Base-by-base conservation (phyloP, 2,797 vertebrate species). In the Semotilus atromaculatus region DNA sequence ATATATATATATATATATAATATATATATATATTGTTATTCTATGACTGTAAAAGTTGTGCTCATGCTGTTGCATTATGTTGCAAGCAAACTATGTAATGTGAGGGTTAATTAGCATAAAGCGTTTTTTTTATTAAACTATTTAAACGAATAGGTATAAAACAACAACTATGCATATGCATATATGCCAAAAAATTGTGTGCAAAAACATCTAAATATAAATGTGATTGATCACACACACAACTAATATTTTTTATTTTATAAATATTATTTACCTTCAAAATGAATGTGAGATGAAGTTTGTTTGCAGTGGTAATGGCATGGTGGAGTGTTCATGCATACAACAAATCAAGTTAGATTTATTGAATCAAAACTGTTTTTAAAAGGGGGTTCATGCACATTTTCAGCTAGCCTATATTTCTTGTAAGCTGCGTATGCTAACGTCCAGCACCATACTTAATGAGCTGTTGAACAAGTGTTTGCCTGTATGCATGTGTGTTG, bases 401-500 rank as follows among this genome's bases (percentile, higher is more conserved):
- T 36, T 36, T n/a, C 31, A 55, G 5, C 7, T 64, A n/a, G n/a
- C n/a, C n/a, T n/a, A 38, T 31, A 31, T 53, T 38, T 77, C 6
- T 84, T 7, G 45, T 3, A 23, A 26, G 19, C 16, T 38, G 48
- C 2, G 10, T 55, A 26, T 81, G 40, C 38, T 60, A 40, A 14
- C 23, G 6, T 84, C 11, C 34, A 53, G 5, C 55, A 23, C 62
- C 31, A 13, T 74, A 68, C 1, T 80, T 48, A 68, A 75, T 64
- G 2, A 81, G 48, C 45, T 70, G 43, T 60, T 82, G 84, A 62
- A 67, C 51, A 73, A 73, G 45, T 82, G 78, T 26, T 66, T 74
- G 38, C 7, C n/a, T 76, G 71, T 38, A 19, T 81, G 62, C 60
- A 23, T 81, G 70, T 53, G 72, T 43, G 71, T 82, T 79, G 80